phyloP scores from a whole-genome alignment of 2,113 vertebrate genomes.

The Zosterops hypoxanthus region DNA sequence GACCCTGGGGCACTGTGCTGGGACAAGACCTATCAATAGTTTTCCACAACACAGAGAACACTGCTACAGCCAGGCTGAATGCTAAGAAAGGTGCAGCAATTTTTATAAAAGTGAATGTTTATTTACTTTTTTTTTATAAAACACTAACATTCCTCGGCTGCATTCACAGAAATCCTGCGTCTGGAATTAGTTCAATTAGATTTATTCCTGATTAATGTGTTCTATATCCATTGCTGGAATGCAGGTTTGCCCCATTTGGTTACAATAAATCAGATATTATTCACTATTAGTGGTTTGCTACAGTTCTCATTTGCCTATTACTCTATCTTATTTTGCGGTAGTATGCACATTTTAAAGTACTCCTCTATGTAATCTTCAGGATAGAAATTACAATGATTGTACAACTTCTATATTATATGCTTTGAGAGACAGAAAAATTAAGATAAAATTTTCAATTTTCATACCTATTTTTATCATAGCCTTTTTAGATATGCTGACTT shows the following conservation, averaged over 20 bases:
- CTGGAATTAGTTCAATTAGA: not conserved
- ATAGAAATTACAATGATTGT: not conserved
- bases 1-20: not conserved
- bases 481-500: conserved; percentile 18
- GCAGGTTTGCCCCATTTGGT: not conserved
- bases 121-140: not conserved
- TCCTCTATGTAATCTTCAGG: not conserved
- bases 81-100: not conserved
- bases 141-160: not conserved
- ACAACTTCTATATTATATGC: not conserved
- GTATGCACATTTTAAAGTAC: not conserved
- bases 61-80: not conserved
- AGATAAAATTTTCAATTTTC: conserved; percentile 19
- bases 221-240: not conserved
- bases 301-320: not conserved
- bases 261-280: not conserved
- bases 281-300: not conserved
- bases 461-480: not conserved
- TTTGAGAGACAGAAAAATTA: conserved; percentile 24
- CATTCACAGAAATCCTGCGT: not conserved
- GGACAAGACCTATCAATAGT: not conserved
- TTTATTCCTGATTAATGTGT: not conserved
- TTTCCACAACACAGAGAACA: not conserved
- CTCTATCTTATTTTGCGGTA: not conserved
- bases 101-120: not conserved